Evolutionary conservation across 2,888 invertebrate genomes (phyloP).

Genomic region (Margaritifera margaritifera): DNA sequence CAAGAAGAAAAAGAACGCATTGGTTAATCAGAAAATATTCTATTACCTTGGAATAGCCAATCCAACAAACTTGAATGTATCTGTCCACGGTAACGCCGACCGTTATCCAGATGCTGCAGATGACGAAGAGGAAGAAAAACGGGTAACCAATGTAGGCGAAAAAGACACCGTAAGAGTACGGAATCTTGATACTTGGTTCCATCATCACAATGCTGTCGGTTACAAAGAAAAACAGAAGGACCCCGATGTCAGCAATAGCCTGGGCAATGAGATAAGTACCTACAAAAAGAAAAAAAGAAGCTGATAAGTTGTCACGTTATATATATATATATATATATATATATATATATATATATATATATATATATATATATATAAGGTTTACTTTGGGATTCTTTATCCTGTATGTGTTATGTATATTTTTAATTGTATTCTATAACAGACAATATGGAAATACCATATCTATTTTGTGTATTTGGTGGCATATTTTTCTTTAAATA

Average conservation of each 20-base stretch:
- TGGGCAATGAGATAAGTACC: slow-evolving; percentile 53
- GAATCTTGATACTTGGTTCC: slow-evolving; percentile 30
- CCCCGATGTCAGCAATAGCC: slow-evolving; percentile 49
- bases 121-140: slow-evolving; percentile 52
- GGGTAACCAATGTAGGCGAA: slow-evolving; percentile 56
- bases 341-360: slow-evolving; percentile 11
- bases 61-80: slow-evolving; percentile 64
- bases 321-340: slow-evolving; percentile 3
- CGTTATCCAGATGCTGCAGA: slow-evolving; percentile 62
- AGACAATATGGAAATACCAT: too few species aligned
- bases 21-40: background rate
- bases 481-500: too few species aligned
- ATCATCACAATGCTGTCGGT: slow-evolving; percentile 43
- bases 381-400: too few species aligned
- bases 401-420: too few species aligned
- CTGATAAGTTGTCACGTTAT: too few species aligned
- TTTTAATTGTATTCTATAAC: too few species aligned
- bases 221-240: slow-evolving; percentile 51
- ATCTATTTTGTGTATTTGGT: too few species aligned
- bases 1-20: background rate
- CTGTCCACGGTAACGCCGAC: slow-evolving; percentile 64
- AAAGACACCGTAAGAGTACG: slow-evolving; percentile 45
- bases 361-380: slow-evolving; percentile 12
- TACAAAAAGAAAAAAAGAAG: background rate
- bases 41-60: slow-evolving; percentile 52